A percentile compares a stretch with the other conserved stretches of the same genome.
phyloP scores from a whole-genome alignment of 2,888 invertebrate genomes.

The Sturmia bella region DNA sequence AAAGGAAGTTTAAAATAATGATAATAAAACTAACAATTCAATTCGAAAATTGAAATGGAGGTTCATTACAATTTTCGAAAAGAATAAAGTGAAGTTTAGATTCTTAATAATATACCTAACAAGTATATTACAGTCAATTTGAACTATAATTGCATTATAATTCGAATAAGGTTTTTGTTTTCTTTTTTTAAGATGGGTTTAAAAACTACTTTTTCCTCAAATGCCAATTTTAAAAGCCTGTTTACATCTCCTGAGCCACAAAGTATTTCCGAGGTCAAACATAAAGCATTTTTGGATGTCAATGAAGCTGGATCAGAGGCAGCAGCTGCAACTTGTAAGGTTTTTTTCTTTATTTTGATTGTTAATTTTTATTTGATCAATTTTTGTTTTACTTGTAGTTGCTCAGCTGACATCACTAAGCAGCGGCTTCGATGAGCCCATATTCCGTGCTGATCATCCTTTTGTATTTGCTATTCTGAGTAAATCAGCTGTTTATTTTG shows the following conservation, averaged over 20 bases:
- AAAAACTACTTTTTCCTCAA: conserved; percentile 84
- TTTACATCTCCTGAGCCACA: conserved; percentile 83
- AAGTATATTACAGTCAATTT: no score
- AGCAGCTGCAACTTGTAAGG: conserved; percentile 88
- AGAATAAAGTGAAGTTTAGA: no score
- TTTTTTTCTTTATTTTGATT: neutral
- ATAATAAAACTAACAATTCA: no score
- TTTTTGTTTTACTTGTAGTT: neutral
- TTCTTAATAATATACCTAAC: no score
- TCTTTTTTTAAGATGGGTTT: conserved; percentile 87
- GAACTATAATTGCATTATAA: neutral
- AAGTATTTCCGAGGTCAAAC: conserved; percentile 87
- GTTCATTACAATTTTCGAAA: no score
- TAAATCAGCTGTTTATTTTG: conserved; percentile 74
- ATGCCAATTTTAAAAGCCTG: conserved; percentile 85
- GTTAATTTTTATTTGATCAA: neutral
- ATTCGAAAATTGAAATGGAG: no score
- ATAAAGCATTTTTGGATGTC: conserved; percentile 93
- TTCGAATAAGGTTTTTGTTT: conserved; percentile 5
- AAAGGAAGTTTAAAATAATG: no score
- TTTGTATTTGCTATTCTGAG: conserved; percentile 78
- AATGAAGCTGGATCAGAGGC: conserved; percentile 95
- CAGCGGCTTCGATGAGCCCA: conserved; percentile 72
- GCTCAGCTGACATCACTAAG: conserved; percentile 8
- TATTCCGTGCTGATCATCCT: conserved; percentile 78